Evolutionary conservation across 1,140 invertebrate genomes (phyloP).

Genomic region (Papilio polyxenes): DNA sequence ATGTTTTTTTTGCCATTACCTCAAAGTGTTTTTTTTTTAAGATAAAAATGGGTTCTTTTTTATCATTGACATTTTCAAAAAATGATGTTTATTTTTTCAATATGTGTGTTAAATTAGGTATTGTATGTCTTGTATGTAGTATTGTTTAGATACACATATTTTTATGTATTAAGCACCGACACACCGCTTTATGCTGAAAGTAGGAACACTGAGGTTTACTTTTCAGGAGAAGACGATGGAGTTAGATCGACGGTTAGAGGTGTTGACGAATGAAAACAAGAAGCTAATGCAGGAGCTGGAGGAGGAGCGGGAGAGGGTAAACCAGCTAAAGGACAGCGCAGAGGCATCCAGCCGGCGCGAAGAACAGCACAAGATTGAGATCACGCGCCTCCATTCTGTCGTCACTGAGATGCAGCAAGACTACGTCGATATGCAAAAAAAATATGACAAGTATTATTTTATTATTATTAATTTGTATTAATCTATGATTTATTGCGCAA

Average conservation of each 20-base stretch:
- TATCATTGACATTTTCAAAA: no score
- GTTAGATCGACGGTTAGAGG: constrained; percentile 62
- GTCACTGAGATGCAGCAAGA: constrained; percentile 74
- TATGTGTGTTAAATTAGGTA: neutral
- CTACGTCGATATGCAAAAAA: constrained; percentile 66
- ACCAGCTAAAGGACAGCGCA: constrained; percentile 62
- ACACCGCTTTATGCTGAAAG: neutral
- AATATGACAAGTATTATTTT: constrained; percentile 65
- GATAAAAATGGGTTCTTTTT: no score
- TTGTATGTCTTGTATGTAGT: neutral
- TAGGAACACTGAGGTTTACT: neutral
- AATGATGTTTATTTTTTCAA: neutral
- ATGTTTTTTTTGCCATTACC: no score
- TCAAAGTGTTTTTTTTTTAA: neutral
- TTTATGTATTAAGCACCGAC: neutral
- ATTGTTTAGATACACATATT: neutral
- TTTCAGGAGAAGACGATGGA: constrained; percentile 69
- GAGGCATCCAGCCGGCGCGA: constrained; percentile 58
- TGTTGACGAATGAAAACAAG: constrained; percentile 74
- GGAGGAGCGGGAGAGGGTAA: constrained; percentile 64
- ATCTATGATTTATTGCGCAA: neutral
- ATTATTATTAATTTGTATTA: no score
- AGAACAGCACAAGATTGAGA: constrained; percentile 64
- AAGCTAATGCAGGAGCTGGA: constrained; percentile 72
- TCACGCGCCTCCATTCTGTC: constrained; percentile 63